phyloP scores from a whole-genome alignment of 2,113 vertebrate species.

The Paramisgurnus dabryanus region DNA sequence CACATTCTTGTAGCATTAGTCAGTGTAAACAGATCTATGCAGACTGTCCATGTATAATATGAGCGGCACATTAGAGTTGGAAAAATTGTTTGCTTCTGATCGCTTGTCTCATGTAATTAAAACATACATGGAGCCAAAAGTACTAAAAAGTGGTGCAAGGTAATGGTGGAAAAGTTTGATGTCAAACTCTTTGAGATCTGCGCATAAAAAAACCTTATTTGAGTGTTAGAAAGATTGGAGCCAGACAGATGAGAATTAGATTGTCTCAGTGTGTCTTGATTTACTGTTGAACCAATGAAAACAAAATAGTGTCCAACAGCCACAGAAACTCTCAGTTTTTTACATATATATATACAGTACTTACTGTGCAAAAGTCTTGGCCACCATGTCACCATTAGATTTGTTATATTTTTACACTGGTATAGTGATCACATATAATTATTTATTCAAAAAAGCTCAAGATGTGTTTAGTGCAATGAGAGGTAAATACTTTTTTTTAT shows the following conservation, averaged over 20 bases:
- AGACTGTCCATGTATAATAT: conserved; percentile 32
- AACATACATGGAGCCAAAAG: neutral
- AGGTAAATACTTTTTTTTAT: no score
- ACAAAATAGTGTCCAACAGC: neutral
- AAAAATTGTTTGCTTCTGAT: conserved; percentile 4
- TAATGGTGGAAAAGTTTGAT: neutral
- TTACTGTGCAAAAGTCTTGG: no score
- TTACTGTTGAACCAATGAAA: conserved; percentile 22
- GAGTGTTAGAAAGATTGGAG: conserved; percentile 17
- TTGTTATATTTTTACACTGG: no score
- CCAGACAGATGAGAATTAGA: conserved; percentile 4
- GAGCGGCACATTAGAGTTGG: neutral
- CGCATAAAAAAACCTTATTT: neutral
- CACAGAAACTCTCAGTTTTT: neutral
- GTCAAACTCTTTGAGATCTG: conserved; percentile 11
- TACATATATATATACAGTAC: no score
- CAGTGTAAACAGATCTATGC: conserved; percentile 3
- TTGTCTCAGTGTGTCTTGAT: conserved; percentile 16
- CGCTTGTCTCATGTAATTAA: neutral
- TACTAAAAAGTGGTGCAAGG: neutral
- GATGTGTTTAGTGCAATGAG: no score
- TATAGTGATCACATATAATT: no score
- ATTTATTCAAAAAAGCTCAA: no score
- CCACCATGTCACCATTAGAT: no score
- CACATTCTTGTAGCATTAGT: conserved; percentile 19